Evolutionary conservation across 1,140 invertebrate species (phyloP).

Genomic region (Scylla paramamosain): DNA sequence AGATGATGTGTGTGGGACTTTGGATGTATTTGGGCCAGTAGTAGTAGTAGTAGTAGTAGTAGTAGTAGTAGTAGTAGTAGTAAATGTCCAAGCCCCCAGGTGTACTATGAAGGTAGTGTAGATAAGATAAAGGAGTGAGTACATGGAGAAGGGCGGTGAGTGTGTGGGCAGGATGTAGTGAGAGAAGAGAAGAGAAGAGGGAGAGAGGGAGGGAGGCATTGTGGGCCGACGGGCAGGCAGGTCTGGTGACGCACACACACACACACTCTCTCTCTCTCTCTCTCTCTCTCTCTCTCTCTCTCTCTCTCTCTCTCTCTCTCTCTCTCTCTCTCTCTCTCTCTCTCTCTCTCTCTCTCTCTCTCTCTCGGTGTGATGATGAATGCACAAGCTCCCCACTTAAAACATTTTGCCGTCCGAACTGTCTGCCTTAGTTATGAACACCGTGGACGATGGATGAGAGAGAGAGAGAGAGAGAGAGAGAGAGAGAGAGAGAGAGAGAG

Average conservation of each 20-base stretch:
- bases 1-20: too few relatives aligned
- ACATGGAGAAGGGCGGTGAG: too few relatives aligned
- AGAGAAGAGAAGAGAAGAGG: neutral
- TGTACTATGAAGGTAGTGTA: neutral
- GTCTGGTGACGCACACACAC: too few relatives aligned
- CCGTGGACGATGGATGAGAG: neutral
- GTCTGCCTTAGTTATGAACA: neutral
- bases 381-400: too few relatives aligned
- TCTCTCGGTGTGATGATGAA: neutral
- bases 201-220: neutral
- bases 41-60: neutral
- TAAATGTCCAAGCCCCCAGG: neutral
- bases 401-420: neutral
- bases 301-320: conserved; percentile 29
- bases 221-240: neutral
- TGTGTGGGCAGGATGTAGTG: neutral
- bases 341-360: conserved; percentile 34
- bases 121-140: neutral
- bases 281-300: conserved; percentile 29
- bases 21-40: too few relatives aligned
- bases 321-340: conserved; percentile 40
- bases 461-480: conserved; percentile 33
- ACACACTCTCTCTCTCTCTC: conserved; percentile 9
- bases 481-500: neutral
- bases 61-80: conserved; percentile 17